A percentile compares a stretch with the other conserved stretches of the same genome.
Evolutionary conservation across 2,113 vertebrate species (phyloP).

Genomic region (Macroglossus sobrinus): DNA sequence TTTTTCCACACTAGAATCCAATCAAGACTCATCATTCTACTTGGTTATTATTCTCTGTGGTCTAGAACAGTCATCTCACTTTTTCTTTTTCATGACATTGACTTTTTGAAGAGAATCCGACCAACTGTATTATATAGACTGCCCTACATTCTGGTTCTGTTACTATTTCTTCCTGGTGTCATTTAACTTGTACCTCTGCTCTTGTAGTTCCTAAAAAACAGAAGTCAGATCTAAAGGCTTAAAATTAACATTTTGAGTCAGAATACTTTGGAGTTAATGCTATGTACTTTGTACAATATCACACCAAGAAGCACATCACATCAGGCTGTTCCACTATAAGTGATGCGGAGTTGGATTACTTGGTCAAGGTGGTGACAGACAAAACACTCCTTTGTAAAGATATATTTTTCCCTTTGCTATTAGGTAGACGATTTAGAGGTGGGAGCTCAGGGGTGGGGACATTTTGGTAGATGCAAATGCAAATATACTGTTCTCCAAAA

Average conservation of each 20-base stretch:
- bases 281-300: neutral
- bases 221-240: neutral
- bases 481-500: neutral
- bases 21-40: neutral
- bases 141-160: neutral
- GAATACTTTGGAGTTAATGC: neutral
- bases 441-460: neutral
- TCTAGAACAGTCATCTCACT: neutral
- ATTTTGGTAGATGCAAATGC: neutral
- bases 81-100: neutral
- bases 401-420: neutral
- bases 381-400: neutral
- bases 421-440: conserved; percentile 3
- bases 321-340: neutral
- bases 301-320: neutral
- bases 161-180: neutral
- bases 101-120: neutral
- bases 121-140: neutral
- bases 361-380: neutral
- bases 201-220: neutral
- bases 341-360: neutral
- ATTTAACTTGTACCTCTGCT: neutral
- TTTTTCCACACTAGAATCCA: neutral
- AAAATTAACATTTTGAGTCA: neutral
- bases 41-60: neutral